Evolutionary conservation across 2,113 vertebrate species (phyloP).

Genomic region (Cyrtonyx montezumae): DNA sequence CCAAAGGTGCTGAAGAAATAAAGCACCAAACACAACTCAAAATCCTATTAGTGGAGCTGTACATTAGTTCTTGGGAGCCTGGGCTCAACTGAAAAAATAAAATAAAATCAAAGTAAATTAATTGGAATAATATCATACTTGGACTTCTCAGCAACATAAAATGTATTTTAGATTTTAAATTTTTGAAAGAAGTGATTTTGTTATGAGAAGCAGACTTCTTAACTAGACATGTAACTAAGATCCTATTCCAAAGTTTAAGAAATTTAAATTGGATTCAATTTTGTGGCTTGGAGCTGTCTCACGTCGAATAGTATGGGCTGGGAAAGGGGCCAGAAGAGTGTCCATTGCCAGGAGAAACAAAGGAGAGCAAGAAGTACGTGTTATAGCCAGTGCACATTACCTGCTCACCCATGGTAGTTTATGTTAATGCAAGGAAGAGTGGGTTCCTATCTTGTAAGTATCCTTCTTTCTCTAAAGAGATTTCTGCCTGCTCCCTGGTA

Average conservation of each 20-base stretch:
- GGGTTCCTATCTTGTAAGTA: neutral
- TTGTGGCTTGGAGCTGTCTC: conserved; percentile 23
- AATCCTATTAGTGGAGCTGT: neutral
- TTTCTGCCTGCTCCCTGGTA: neutral
- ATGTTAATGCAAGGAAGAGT: neutral
- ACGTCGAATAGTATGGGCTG: neutral
- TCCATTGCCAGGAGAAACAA: conserved; percentile 27
- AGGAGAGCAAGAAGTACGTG: neutral
- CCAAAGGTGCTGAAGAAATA: neutral
- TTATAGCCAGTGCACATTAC: neutral
- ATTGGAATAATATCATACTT: neutral
- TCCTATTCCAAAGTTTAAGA: neutral
- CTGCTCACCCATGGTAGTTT: neutral
- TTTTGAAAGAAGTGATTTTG: neutral
- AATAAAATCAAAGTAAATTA: neutral
- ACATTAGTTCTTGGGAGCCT: neutral
- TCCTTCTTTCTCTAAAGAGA: neutral
- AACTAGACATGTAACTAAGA: neutral
- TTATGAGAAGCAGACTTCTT: neutral
- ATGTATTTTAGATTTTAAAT: neutral
- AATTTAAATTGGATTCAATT: conserved; percentile 16
- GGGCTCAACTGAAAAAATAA: neutral
- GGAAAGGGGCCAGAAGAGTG: conserved; percentile 10
- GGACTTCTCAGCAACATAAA: neutral
- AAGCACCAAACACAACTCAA: neutral